Conservation (phyloP, 2,797 vertebrate genomes). For the Dermochelys coriacea region DNA sequence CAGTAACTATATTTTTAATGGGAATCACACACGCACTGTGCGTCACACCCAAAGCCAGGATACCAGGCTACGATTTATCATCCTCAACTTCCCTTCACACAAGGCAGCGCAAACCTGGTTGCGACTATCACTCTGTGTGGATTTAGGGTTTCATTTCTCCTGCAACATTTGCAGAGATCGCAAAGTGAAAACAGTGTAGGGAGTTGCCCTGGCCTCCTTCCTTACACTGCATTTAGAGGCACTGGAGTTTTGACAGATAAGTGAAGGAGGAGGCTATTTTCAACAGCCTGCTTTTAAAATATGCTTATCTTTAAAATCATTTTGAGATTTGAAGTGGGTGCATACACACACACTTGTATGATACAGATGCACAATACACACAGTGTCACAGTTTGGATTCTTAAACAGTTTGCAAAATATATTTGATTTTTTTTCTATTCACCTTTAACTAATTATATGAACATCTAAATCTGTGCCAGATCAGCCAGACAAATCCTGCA, state of each 20-base stretch:
- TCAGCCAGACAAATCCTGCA: background rate
- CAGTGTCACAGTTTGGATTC: background rate
- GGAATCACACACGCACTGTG: constrained; percentile 17
- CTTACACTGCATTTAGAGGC: background rate
- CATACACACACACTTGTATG: accelerated
- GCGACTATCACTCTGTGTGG: constrained; percentile 7
- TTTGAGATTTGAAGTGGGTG: background rate
- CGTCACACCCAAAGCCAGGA: background rate
- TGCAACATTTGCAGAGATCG: accelerated
- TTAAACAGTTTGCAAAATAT: constrained; percentile 1
- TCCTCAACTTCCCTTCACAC: constrained; percentile 20
- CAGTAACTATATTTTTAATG: background rate
- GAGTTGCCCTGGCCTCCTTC: background rate
- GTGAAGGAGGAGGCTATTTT: background rate
- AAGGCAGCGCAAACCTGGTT: constrained; percentile 51
- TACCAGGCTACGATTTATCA: constrained; percentile 47
- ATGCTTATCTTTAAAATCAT: background rate
- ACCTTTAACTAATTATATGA: constrained; percentile 7
- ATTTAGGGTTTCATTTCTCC: background rate
- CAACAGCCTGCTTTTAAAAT: background rate
- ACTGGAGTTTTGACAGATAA: background rate
- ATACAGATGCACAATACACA: background rate
- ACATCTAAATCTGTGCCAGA: background rate
- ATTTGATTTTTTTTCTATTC: background rate
- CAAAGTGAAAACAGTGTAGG: background rate